phyloP scores from a whole-genome alignment of 2,797 vertebrate genomes.

The Columba guinea region DNA sequence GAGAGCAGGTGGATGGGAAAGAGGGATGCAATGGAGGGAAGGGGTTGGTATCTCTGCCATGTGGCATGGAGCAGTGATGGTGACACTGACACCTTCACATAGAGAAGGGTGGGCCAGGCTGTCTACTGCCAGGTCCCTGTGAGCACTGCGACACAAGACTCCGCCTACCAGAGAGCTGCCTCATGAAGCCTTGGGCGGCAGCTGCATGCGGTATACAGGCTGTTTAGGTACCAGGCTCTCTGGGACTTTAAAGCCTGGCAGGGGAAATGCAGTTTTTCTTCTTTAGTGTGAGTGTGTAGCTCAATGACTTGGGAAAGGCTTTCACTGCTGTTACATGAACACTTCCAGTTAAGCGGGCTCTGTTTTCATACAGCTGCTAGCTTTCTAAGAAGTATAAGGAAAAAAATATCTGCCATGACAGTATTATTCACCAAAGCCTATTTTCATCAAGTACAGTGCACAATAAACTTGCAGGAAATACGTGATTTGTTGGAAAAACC shows the following conservation, averaged over 20 bases:
- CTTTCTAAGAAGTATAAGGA: neutral
- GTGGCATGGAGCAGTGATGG: accelerated
- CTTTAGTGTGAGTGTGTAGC: neutral
- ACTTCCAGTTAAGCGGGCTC: neutral
- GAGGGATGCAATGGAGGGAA: neutral
- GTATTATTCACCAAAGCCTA: neutral
- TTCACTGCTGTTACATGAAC: neutral
- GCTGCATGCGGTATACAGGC: accelerated
- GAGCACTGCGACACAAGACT: neutral
- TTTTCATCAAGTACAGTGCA: neutral
- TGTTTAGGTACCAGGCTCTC: neutral
- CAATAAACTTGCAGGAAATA: neutral
- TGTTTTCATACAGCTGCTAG: conserved; percentile 22
- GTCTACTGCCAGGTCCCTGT: neutral
- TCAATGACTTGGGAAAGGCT: neutral
- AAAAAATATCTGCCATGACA: neutral
- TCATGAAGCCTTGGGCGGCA: accelerated
- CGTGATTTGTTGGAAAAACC: neutral
- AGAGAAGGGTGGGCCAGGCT: neutral
- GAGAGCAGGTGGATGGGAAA: neutral
- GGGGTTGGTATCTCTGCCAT: neutral
- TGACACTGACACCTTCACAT: accelerated
- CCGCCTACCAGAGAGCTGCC: neutral
- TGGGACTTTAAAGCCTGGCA: neutral
- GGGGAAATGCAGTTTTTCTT: neutral